Conservation (phyloP, 2,797 vertebrate genomes). For the Cynodonichthys magdalenae region DNA sequence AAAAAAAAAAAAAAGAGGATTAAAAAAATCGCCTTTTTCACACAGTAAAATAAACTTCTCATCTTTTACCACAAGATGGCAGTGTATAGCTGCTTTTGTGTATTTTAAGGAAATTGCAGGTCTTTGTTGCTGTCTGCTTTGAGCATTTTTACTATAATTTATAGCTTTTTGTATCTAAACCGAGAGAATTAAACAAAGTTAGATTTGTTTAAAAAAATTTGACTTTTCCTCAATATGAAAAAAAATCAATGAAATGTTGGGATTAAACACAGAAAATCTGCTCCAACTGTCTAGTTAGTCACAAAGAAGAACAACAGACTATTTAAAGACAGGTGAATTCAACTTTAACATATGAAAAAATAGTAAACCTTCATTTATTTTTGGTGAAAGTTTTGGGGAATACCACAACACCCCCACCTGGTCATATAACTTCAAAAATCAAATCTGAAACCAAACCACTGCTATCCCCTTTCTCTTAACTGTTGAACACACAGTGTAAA, state of each 20-base stretch:
- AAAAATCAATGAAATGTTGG: neutral
- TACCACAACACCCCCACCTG: constrained; percentile 38
- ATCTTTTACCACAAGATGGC: constrained; percentile 61
- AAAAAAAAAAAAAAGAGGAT: neutral
- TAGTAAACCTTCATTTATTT: constrained; percentile 1
- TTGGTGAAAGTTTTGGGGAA: constrained; percentile 56
- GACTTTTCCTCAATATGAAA: neutral
- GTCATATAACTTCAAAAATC: constrained; percentile 15
- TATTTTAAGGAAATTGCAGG: neutral
- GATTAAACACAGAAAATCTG: constrained; percentile 14
- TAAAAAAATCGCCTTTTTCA: constrained; percentile 23
- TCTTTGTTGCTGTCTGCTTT: constrained; percentile 14
- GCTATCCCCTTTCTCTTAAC: constrained; percentile 41
- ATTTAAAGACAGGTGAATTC: constrained; percentile 26
- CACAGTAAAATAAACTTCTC: neutral
- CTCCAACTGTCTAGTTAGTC: constrained; percentile 5
- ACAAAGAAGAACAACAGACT: neutral
- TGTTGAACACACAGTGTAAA: constrained; percentile 42
- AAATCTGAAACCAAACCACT: constrained; percentile 1
- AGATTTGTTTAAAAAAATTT: neutral
- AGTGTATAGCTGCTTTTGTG: constrained; percentile 57
- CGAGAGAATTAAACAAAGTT: constrained; percentile 5
- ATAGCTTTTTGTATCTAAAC: neutral
- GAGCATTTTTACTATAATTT: neutral
- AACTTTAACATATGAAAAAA: constrained; percentile 15